Evolutionary conservation across 2,797 vertebrate genomes (phyloP).

Genomic region (Scarus forsteni): DNA sequence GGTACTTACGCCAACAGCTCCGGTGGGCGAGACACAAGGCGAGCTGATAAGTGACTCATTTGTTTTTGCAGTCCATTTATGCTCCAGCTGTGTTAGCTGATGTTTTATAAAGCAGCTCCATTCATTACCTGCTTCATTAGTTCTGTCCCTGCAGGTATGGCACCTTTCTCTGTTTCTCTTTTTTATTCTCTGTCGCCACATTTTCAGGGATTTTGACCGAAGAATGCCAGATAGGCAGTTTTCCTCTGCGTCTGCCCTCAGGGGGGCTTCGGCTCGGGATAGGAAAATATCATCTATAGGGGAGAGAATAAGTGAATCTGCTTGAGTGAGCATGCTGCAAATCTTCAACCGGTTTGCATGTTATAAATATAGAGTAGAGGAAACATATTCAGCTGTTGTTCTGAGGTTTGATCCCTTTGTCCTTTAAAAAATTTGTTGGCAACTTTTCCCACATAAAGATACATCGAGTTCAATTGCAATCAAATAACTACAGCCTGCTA

Average conservation of each 20-base stretch:
- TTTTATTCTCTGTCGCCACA: conserved; percentile 25
- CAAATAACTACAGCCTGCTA: no score
- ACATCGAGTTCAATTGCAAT: no score
- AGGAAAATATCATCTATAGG: conserved; percentile 28
- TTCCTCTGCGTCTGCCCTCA: conserved; percentile 38
- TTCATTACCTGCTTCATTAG: conserved; percentile 82
- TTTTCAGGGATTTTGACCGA: conserved; percentile 46
- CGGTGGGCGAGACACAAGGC: conserved; percentile 34
- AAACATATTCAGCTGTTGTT: neutral
- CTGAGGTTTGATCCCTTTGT: neutral
- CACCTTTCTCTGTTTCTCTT: conserved; percentile 51
- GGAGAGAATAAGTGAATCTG: conserved; percentile 32
- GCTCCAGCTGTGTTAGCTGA: conserved; percentile 77
- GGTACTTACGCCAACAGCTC: conserved; percentile 49
- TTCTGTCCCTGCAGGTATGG: conserved; percentile 68
- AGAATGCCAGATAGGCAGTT: conserved; percentile 53
- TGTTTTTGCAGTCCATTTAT: conserved; percentile 72
- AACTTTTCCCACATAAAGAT: neutral
- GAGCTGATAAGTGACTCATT: conserved; percentile 63
- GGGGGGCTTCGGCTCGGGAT: conserved; percentile 40
- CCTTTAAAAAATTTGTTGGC: neutral
- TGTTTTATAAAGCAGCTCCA: conserved; percentile 71
- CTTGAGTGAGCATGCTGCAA: conserved; percentile 13
- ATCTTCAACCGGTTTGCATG: conserved; percentile 14
- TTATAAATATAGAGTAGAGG: conserved; percentile 12